Percentiles rank a stretch among this genome's conserved stretches.
phyloP scores from a whole-genome alignment of 1,140 invertebrate genomes.

The Caerostris extrusa region DNA sequence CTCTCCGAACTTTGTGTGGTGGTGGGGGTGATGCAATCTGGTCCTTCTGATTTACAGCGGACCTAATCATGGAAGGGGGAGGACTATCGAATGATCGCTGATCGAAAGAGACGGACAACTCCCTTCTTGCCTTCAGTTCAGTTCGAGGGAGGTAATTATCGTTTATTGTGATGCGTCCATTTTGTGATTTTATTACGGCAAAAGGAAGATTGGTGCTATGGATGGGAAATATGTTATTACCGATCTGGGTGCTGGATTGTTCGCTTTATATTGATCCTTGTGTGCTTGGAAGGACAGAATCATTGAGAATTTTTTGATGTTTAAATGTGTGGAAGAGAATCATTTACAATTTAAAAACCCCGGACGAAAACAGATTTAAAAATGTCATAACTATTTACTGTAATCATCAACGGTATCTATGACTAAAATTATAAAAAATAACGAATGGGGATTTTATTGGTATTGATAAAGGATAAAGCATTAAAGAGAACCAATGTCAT shows the following conservation, averaged over 20 bases:
- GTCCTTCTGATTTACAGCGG: conserved; percentile 23
- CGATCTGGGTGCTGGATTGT: not conserved
- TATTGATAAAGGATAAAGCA: too few species aligned
- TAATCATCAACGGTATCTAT: too few species aligned
- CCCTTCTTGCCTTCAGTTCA: not conserved
- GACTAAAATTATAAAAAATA: too few species aligned
- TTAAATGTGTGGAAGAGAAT: too few species aligned
- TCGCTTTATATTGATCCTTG: not conserved
- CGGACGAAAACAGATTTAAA: too few species aligned
- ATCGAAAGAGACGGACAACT: conserved; percentile 27
- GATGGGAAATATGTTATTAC: not conserved
- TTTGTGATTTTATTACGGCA: not conserved
- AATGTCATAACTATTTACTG: too few species aligned
- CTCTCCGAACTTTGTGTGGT: not conserved
- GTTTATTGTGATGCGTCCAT: conserved; percentile 32
- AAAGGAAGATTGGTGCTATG: not conserved
- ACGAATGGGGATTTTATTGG: too few species aligned
- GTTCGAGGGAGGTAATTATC: conserved; percentile 9
- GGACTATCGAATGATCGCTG: conserved; percentile 21
- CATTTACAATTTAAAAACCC: too few species aligned
- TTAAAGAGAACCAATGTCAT: too few species aligned
- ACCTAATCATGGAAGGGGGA: not conserved
- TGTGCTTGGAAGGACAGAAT: too few species aligned
- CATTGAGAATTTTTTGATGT: too few species aligned
- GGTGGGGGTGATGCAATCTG: not conserved